Evolutionary conservation across 2,888 invertebrate genomes (phyloP).

Genomic region (Idaea aversata): DNA sequence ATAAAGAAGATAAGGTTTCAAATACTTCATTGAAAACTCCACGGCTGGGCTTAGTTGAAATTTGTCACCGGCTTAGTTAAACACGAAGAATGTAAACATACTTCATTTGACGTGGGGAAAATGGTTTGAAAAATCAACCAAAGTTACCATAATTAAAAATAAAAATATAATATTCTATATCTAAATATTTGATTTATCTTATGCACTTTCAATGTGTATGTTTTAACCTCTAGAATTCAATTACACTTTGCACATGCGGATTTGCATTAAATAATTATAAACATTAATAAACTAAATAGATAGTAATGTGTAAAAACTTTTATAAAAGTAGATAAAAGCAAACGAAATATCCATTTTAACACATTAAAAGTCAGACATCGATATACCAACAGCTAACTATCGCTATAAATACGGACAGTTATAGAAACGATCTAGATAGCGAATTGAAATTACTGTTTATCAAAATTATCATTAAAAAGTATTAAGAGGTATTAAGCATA

Average conservation of each 20-base stretch:
- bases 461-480: neutral
- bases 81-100: neutral
- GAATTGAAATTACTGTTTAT: neutral
- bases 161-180: too few species aligned
- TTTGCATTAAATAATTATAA: neutral
- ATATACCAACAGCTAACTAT: neutral
- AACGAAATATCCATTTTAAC: neutral
- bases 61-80: too few species aligned
- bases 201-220: too few species aligned
- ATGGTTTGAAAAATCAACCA: too few species aligned
- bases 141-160: too few species aligned
- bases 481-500: slow-evolving; percentile 1
- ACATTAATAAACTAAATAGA: neutral
- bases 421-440: neutral
- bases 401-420: neutral
- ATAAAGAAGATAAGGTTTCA: too few species aligned
- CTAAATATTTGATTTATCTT: too few species aligned
- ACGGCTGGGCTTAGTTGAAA: too few species aligned
- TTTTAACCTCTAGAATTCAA: neutral
- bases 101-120: neutral
- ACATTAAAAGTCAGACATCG: slow-evolving; percentile 1
- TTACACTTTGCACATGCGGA: neutral
- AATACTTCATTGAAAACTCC: too few species aligned
- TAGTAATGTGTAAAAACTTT: neutral
- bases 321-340: neutral